Conservation (phyloP, 2,888 invertebrate genomes). For the Melangyna quadrimaculata region DNA sequence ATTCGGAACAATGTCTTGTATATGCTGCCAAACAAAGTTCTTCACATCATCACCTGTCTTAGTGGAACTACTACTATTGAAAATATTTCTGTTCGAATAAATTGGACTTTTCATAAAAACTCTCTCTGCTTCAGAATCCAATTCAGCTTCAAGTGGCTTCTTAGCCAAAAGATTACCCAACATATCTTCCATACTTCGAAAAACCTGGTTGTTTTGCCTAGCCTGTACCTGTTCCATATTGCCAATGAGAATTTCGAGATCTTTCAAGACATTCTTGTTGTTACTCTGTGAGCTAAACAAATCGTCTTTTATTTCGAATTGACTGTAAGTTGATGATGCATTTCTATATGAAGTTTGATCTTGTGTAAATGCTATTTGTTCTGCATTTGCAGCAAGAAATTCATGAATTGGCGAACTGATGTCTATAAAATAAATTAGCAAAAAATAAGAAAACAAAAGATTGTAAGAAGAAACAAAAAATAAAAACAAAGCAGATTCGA, state of each 20-base stretch:
- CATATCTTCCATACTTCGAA: conserved; percentile 79
- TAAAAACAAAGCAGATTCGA: conserved; percentile 42
- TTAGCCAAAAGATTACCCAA: conserved; percentile 76
- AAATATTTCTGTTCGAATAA: conserved; percentile 66
- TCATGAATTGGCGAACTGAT: conserved; percentile 78
- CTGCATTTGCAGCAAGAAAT: conserved; percentile 78
- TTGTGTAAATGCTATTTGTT: conserved; percentile 58
- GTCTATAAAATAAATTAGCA: conserved; percentile 73
- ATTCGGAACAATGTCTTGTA: conserved; percentile 80
- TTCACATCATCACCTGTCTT: conserved; percentile 76
- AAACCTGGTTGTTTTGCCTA: conserved; percentile 78
- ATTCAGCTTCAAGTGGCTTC: conserved; percentile 74
- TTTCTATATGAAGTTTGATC: conserved; percentile 53
- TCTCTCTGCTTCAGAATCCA: conserved; percentile 77
- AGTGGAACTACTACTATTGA: not conserved
- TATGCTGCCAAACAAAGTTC: conserved; percentile 80
- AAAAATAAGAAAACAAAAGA: conserved; percentile 61
- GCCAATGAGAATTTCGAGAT: conserved; percentile 81
- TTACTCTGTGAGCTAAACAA: conserved; percentile 72
- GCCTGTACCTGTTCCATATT: conserved; percentile 81
- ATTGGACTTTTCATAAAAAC: conserved; percentile 80
- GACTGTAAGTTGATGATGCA: conserved; percentile 60
- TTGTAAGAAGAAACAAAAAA: conserved; percentile 28
- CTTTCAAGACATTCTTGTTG: conserved; percentile 78
- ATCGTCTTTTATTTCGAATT: conserved; percentile 73